Evolutionary conservation across 2,797 vertebrate genomes (phyloP).

Genomic region (Chaunax sp.): DNA sequence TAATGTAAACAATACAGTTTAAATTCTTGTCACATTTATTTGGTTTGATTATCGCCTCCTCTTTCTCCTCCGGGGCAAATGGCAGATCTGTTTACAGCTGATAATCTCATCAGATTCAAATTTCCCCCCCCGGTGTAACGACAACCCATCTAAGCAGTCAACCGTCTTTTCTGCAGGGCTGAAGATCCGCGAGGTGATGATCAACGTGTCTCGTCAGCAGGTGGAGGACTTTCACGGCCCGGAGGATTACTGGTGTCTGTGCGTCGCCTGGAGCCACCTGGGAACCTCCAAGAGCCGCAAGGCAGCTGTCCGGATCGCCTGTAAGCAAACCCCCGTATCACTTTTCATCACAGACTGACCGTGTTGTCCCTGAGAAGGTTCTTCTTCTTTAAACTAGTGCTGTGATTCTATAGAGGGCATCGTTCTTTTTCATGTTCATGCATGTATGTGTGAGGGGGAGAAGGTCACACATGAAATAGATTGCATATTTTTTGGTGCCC

Average conservation of each 20-base stretch:
- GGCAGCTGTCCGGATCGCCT: slow-evolving; percentile 94
- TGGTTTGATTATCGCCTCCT: slow-evolving; percentile 5
- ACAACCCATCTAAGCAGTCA: slow-evolving; percentile 43
- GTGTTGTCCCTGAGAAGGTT: slow-evolving; percentile 35
- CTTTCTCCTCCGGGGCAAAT: slow-evolving; percentile 35
- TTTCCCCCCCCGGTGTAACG: slow-evolving; percentile 47
- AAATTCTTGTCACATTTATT: slow-evolving; percentile 15
- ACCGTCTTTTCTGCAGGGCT: slow-evolving; percentile 82
- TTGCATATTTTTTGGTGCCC: slow-evolving; percentile 6
- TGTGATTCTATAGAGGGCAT: slow-evolving; percentile 2
- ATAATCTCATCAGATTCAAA: slow-evolving; percentile 67
- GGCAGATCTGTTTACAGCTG: slow-evolving; percentile 56
- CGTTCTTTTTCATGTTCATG: slow-evolving; percentile 4
- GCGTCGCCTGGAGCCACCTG: slow-evolving; percentile 97
- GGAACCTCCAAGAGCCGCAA: slow-evolving; percentile 98
- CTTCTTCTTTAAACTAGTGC: slow-evolving; percentile 6
- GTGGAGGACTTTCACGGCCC: slow-evolving; percentile 98
- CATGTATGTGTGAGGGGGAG: background rate
- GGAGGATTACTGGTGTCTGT: slow-evolving; percentile 98
- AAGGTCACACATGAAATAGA: slow-evolving; percentile 38
- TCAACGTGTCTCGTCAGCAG: slow-evolving; percentile 97
- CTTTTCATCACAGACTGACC: slow-evolving; percentile 49
- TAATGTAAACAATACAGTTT: background rate
- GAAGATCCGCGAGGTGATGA: slow-evolving; percentile 94
- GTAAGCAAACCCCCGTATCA: slow-evolving; percentile 81